Percentiles rank a stretch among this genome's conserved stretches.
Evolutionary conservation across 2,888 invertebrate genomes (phyloP).

Genomic region (Empis stercorea): DNA sequence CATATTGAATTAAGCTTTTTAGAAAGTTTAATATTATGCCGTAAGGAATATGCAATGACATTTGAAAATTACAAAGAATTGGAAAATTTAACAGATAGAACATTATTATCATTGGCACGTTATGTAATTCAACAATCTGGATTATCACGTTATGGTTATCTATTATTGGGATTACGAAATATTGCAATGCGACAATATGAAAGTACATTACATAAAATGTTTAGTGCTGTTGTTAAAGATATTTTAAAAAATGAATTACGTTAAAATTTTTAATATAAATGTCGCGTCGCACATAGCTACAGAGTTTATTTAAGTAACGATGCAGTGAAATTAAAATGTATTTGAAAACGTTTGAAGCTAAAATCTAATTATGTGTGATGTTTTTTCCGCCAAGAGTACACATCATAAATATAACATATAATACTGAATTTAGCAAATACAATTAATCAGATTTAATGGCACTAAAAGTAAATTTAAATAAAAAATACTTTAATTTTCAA

Average conservation of each 20-base stretch:
- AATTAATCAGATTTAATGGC: no score
- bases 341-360: no score
- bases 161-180: slow-evolving; percentile 29
- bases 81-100: slow-evolving; percentile 28
- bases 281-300: no score
- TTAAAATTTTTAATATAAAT: no score
- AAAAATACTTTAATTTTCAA: no score
- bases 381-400: no score
- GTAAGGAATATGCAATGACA: slow-evolving; percentile 32
- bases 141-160: slow-evolving; percentile 31
- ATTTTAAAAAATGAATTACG: slow-evolving; percentile 18
- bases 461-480: no score
- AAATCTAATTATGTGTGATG: no score
- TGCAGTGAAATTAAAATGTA: no score
- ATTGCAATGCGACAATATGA: slow-evolving; percentile 29
- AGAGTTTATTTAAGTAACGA: no score
- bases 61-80: slow-evolving; percentile 24
- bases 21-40: slow-evolving; percentile 39
- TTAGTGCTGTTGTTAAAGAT: slow-evolving; percentile 25
- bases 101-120: slow-evolving; percentile 28
- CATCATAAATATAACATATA: no score
- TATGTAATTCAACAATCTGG: slow-evolving; percentile 31
- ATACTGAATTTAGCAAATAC: no score
- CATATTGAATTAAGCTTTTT: slow-evolving; percentile 38
- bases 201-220: slow-evolving; percentile 25